These are phyloP conservation scores for Enoplosus armatus DNA, from an alignment of 2,797 vertebrate species.

Conservation along the genomic window DNA sequence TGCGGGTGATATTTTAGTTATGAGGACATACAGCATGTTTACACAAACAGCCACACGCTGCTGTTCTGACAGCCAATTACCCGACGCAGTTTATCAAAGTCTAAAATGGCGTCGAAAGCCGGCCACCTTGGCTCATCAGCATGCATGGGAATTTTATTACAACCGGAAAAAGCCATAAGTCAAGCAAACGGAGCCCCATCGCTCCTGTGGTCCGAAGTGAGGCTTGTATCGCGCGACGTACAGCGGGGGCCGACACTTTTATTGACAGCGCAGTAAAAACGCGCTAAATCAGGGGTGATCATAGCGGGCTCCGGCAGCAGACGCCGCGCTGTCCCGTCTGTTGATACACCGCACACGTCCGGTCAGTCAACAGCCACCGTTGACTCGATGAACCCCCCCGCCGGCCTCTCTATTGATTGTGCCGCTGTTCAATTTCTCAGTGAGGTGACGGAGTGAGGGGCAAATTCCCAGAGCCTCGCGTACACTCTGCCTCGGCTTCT, in stretches of 20 bases:
- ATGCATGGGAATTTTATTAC: conserved; percentile 43
- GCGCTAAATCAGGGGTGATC: conserved; percentile 55
- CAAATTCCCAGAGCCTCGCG: conserved; percentile 21
- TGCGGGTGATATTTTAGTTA: conserved; percentile 32
- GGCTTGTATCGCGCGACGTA: conserved; percentile 20
- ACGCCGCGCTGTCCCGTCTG: background rate
- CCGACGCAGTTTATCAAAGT: background rate
- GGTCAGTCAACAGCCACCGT: conserved; percentile 26
- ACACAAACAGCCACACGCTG: conserved; percentile 8
- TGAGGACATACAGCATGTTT: conserved; percentile 26
- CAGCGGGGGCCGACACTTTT: conserved; percentile 18
- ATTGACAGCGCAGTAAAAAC: conserved; percentile 27
- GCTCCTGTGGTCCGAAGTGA: conserved; percentile 12
- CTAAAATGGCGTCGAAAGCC: conserved; percentile 2
- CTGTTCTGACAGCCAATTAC: conserved; percentile 44
- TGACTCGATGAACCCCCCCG: conserved; percentile 48
- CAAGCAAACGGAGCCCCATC: conserved; percentile 26
- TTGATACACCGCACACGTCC: conserved; percentile 22
- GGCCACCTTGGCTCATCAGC: conserved; percentile 40
- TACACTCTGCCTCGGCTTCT: conserved; percentile 27
- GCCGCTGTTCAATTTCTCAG: conserved; percentile 44
- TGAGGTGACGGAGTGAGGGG: conserved; percentile 40
- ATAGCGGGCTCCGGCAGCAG: background rate
- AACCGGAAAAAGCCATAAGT: conserved; percentile 24
- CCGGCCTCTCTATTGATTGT: conserved; percentile 49